Evolutionary conservation across 2,113 vertebrate species (phyloP).

Genomic region (Rafetus swinhoei): DNA sequence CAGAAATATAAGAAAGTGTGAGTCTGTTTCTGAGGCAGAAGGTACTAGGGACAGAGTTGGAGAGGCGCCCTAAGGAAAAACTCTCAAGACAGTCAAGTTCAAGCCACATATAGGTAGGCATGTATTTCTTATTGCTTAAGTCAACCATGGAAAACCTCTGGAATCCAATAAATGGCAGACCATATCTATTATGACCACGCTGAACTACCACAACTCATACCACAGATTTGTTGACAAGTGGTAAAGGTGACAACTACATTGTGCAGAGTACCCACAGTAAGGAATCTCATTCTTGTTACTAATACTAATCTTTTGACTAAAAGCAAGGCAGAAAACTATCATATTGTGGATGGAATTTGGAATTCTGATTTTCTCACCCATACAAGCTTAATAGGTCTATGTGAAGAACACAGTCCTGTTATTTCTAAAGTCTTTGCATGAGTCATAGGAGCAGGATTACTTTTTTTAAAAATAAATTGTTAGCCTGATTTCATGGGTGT

Average conservation of each 20-base stretch:
- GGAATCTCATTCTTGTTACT: background rate
- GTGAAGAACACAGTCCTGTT: background rate
- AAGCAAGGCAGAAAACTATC: background rate
- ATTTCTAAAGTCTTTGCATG: background rate
- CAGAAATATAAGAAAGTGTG: background rate
- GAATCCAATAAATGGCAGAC: background rate
- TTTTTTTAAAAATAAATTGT: too few relatives aligned
- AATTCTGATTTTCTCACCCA: background rate
- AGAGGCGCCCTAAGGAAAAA: background rate
- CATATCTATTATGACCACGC: accelerated
- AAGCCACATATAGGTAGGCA: background rate
- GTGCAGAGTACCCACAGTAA: background rate
- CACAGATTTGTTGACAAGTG: background rate
- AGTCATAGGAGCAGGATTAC: background rate
- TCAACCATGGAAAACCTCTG: background rate
- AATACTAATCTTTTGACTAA: background rate
- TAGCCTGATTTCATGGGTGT: background rate
- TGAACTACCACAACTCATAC: background rate
- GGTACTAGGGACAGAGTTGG: background rate
- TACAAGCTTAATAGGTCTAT: background rate
- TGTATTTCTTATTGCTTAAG: background rate
- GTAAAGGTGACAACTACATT: background rate
- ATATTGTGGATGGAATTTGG: background rate
- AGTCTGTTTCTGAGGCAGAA: background rate
- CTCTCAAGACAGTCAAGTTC: background rate